phyloP scores from a whole-genome alignment of 2,888 invertebrate species.

The Lypha dubia region DNA sequence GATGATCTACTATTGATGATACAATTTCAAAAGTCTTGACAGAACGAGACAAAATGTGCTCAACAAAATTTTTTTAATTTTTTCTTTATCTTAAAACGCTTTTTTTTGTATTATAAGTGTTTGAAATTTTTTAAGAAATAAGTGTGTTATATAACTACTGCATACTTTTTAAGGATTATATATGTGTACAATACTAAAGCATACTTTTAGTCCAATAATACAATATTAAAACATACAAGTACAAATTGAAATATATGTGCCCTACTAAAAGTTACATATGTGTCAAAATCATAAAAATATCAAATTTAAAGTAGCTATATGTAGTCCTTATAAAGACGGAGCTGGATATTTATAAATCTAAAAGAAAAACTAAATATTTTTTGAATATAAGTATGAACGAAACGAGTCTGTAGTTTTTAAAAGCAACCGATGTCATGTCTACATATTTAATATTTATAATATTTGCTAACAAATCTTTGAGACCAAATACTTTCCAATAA shows the following conservation, averaged over 20 bases:
- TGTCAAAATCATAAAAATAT: no score
- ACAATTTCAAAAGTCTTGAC: no score
- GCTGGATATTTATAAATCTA: no score
- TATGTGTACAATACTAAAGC: background rate
- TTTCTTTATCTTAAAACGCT: background rate
- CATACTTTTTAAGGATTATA: slow-evolving; percentile 6
- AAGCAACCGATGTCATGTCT: background rate
- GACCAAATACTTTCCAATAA: background rate
- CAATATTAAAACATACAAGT: background rate
- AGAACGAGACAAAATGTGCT: no score
- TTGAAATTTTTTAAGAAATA: background rate
- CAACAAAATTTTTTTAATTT: no score
- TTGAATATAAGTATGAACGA: background rate
- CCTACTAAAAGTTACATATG: background rate
- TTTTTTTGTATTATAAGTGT: background rate
- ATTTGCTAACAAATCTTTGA: background rate
- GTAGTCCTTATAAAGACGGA: no score
- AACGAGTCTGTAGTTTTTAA: background rate
- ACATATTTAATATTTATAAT: background rate
- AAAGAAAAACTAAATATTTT: no score
- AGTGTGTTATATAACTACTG: background rate
- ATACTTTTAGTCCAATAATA: slow-evolving; percentile 23
- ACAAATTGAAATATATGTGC: background rate
- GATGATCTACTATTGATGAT: no score
- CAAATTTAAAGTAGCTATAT: no score